Conservation (phyloP, 2,888 invertebrate genomes). For the Eupithecia subumbrata region DNA sequence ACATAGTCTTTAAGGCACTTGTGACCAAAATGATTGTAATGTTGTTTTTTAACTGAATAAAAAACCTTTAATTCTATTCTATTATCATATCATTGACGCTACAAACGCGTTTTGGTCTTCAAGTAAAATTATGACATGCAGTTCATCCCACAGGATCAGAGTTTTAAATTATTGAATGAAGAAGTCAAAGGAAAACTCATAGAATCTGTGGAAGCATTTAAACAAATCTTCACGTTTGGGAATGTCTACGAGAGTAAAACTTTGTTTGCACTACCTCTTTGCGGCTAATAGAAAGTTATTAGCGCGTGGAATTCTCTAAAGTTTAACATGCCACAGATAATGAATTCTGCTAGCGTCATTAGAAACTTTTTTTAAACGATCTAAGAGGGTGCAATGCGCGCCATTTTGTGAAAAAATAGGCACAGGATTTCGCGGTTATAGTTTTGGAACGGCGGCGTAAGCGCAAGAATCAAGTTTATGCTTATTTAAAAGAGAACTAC, state of each 20-base stretch:
- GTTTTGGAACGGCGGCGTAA: no score
- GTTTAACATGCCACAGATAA: background rate
- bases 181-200: no score
- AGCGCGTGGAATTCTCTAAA: background rate
- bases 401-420: no score
- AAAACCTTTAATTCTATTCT: no score
- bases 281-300: background rate
- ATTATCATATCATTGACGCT: background rate
- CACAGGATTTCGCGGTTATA: no score
- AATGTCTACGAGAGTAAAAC: background rate
- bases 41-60: no score
- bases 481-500: no score
- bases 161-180: no score
- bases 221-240: background rate
- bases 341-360: constrained; percentile 2
- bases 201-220: background rate
- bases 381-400: background rate
- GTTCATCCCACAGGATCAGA: no score
- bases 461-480: no score
- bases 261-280: background rate
- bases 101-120: background rate
- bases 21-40: no score
- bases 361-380: constrained; percentile 3
- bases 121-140: background rate
- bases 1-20: no score